Evolutionary conservation across 2,888 invertebrate species (phyloP).

Genomic region (Hylaea fasciaria): DNA sequence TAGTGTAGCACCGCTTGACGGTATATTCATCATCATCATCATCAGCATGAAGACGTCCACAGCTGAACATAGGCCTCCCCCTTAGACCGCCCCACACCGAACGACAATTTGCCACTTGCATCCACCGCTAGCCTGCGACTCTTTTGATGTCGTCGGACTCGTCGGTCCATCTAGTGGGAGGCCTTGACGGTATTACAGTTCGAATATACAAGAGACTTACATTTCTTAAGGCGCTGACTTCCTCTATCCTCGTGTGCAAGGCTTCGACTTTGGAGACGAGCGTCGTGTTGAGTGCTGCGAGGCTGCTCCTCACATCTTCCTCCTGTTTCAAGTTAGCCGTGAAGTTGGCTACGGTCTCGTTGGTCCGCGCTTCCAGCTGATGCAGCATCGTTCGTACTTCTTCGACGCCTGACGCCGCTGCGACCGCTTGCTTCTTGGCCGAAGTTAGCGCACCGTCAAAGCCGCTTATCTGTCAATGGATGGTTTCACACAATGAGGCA

Average conservation of each 20-base stretch:
- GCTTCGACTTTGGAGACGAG: slow-evolving; percentile 63
- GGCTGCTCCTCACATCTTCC: slow-evolving; percentile 60
- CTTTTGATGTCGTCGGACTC: too few relatives aligned
- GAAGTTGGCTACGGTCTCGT: slow-evolving; percentile 73
- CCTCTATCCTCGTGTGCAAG: slow-evolving; percentile 66
- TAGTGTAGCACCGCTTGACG: too few relatives aligned
- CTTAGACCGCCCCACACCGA: too few relatives aligned
- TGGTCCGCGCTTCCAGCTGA: slow-evolving; percentile 66
- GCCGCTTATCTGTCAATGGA: slow-evolving; percentile 78
- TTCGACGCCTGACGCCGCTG: slow-evolving; percentile 72
- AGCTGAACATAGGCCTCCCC: too few relatives aligned
- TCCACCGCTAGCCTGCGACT: too few relatives aligned
- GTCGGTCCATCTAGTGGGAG: too few relatives aligned
- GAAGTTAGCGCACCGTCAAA: slow-evolving; percentile 72
- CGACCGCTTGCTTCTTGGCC: slow-evolving; percentile 72
- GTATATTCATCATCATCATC: too few relatives aligned
- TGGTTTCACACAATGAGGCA: background rate
- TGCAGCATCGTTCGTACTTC: slow-evolving; percentile 67
- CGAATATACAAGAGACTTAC: slow-evolving; percentile 55
- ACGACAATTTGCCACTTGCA: too few relatives aligned
- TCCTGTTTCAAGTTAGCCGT: slow-evolving; percentile 58
- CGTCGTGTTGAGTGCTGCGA: slow-evolving; percentile 64
- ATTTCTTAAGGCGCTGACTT: slow-evolving; percentile 46
- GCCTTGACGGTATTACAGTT: too few relatives aligned
- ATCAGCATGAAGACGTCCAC: too few relatives aligned